Evolutionary conservation across 2,888 invertebrate species (phyloP), one percentile per base, ranked within the genome.

Genomic region (Epinotia bilunana): DNA sequence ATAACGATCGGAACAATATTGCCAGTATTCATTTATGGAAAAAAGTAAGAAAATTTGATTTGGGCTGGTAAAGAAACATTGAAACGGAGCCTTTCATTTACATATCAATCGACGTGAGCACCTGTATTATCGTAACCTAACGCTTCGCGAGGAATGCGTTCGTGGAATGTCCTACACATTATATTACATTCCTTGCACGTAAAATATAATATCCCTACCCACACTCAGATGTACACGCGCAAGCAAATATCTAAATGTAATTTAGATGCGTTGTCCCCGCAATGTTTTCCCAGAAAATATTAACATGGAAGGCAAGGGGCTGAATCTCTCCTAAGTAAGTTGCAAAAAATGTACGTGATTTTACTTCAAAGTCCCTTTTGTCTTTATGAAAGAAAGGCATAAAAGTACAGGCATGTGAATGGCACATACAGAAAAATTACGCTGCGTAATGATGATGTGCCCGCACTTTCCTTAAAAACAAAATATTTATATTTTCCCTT

Each of bases 291-390:
- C 91, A 91, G 90, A 93, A 93, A 93, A 94, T 93, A 94, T 94
- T 93, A 93, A 94, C 94, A 93, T 93, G 88, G 89, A 91, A 91
- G 90, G 91, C 90, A 92, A 91, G 93, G 92, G 93, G 91, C 93
- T 92, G 92, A 92, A 91, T 92, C 92, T 93, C 90, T 93, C 91
- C 91, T 94, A 93, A 94, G 94, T 94, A 94, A 94, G 93, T 94
- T 94, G 93, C 93, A 94, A 94, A 94, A 94, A 94, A 94, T 93
- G 92, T 94, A 94, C 94, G 94, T 94, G 94, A 94, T 94, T 94
- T 94, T 91, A 94, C 93, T 94, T 93, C 94, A 93, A 94, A 94
- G 93, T 93, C 91, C 90, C 91, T 93, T 94, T 94, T 94, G 94
- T 94, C 93, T 94, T 93, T 93, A 94, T 92, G 91, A 90, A 91